Evolutionary conservation across 2,888 invertebrate species (phyloP).

Genomic region (Drosophila subsilvestris): DNA sequence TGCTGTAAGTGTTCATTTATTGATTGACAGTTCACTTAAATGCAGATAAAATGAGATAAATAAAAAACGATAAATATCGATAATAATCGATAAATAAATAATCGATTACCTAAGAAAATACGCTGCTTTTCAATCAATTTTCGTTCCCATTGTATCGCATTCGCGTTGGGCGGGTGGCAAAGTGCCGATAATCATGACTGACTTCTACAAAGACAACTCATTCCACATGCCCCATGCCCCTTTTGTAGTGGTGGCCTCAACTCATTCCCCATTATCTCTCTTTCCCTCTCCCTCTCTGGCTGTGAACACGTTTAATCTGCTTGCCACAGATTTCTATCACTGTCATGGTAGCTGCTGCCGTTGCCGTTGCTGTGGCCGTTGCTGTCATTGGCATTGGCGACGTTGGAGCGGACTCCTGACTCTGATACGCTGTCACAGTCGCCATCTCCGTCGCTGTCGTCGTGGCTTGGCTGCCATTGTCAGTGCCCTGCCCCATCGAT

Average conservation of each 20-base stretch:
- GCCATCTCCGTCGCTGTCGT: conserved; percentile 19
- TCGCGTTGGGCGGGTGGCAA: conserved; percentile 54
- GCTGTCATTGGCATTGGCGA: conserved; percentile 54
- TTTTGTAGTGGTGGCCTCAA: neutral
- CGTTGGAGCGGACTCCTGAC: conserved; percentile 12
- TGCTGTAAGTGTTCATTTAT: too few species aligned
- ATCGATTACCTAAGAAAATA: neutral
- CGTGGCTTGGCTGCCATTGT: conserved; percentile 53
- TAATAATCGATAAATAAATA: neutral
- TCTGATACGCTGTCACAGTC: conserved; percentile 33
- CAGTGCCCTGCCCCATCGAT: conserved; percentile 54
- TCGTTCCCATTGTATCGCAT: conserved; percentile 7
- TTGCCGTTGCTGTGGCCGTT: conserved; percentile 21
- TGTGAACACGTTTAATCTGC: conserved; percentile 75
- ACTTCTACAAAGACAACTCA: conserved; percentile 66
- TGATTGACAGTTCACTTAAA: too few species aligned
- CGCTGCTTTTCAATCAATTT: conserved; percentile 16
- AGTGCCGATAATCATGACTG: conserved; percentile 79
- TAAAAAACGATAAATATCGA: neutral
- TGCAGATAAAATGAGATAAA: neutral
- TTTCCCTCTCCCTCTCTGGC: conserved; percentile 8
- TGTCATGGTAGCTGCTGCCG: conserved; percentile 66
- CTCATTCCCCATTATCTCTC: neutral
- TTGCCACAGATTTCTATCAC: conserved; percentile 79
- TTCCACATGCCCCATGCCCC: neutral